phyloP scores from a whole-genome alignment of 1,140 invertebrate species.

The Lucilia sericata region DNA sequence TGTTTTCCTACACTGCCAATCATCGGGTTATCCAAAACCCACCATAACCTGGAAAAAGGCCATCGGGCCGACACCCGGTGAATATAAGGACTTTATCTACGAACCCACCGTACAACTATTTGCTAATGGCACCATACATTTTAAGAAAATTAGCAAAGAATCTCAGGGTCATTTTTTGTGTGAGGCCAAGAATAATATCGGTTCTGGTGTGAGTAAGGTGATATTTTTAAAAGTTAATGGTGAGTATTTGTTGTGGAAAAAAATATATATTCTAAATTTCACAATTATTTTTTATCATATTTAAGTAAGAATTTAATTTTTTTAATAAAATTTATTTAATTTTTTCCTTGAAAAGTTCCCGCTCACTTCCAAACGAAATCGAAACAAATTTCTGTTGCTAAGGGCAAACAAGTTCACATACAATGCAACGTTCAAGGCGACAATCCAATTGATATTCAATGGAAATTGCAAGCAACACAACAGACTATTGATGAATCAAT shows the following conservation, averaged over 20 bases:
- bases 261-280: background rate
- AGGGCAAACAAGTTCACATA: conserved; percentile 81
- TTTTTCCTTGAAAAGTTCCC: conserved; percentile 73
- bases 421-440: conserved; percentile 91
- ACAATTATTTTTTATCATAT: background rate
- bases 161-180: conserved; percentile 93
- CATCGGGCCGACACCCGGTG: conserved; percentile 83
- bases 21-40: conserved; percentile 90
- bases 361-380: conserved; percentile 85
- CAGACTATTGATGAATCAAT: conserved; percentile 77
- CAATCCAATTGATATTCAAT: conserved; percentile 87
- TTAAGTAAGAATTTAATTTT: background rate
- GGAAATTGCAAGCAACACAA: conserved; percentile 74
- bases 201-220: conserved; percentile 87
- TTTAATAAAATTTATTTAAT: conserved; percentile 20
- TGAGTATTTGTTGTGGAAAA: conserved; percentile 65
- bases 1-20: conserved; percentile 88
- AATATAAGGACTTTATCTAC: conserved; percentile 87
- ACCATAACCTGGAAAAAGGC: conserved; percentile 89
- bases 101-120: conserved; percentile 81
- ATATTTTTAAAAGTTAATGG: conserved; percentile 89
- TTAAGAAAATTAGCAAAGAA: conserved; percentile 83
- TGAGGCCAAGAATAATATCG: conserved; percentile 91
- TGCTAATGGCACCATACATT: conserved; percentile 84
- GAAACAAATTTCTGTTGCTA: conserved; percentile 80